Conservation (phyloP, 2,888 invertebrate genomes). For the Lasioglossum marginatum region DNA sequence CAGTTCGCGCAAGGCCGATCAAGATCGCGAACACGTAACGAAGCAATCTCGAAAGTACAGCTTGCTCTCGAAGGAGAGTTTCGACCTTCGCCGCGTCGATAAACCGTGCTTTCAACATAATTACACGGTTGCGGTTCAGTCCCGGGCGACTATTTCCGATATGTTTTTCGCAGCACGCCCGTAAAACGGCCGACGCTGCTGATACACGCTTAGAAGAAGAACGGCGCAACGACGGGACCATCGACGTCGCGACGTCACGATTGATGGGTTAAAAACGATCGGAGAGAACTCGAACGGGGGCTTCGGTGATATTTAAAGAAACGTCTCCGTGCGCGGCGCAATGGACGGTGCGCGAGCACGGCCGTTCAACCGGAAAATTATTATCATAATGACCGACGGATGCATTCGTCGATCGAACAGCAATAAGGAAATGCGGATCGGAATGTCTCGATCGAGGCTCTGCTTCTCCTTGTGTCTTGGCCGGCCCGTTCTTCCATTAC, state of each 20-base stretch:
- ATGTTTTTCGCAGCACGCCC: slow-evolving; percentile 13
- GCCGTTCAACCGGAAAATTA: slow-evolving; percentile 78
- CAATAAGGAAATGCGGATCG: slow-evolving; percentile 82
- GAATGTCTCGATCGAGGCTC: slow-evolving; percentile 78
- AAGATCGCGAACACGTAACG: slow-evolving; percentile 14
- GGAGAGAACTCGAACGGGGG: background rate
- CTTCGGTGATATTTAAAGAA: slow-evolving; percentile 59
- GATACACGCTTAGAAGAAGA: background rate
- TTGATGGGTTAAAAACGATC: background rate
- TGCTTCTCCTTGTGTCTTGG: slow-evolving; percentile 42
- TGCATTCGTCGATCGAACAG: slow-evolving; percentile 72
- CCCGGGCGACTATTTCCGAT: slow-evolving; percentile 28
- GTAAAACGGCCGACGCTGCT: background rate
- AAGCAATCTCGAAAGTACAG: slow-evolving; percentile 18
- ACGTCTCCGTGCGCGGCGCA: slow-evolving; percentile 39
- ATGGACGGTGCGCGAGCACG: slow-evolving; percentile 49
- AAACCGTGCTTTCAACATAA: slow-evolving; percentile 31
- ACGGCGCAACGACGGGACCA: background rate
- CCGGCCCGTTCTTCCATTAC: slow-evolving; percentile 60
- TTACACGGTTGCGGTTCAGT: slow-evolving; percentile 37
- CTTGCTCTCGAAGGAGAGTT: background rate
- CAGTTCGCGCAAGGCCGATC: background rate
- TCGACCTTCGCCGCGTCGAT: slow-evolving; percentile 33
- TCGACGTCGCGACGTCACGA: background rate
- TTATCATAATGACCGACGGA: slow-evolving; percentile 80